Conservation (phyloP, 2,797 vertebrate species). For the Hoplostethus mediterraneus region DNA sequence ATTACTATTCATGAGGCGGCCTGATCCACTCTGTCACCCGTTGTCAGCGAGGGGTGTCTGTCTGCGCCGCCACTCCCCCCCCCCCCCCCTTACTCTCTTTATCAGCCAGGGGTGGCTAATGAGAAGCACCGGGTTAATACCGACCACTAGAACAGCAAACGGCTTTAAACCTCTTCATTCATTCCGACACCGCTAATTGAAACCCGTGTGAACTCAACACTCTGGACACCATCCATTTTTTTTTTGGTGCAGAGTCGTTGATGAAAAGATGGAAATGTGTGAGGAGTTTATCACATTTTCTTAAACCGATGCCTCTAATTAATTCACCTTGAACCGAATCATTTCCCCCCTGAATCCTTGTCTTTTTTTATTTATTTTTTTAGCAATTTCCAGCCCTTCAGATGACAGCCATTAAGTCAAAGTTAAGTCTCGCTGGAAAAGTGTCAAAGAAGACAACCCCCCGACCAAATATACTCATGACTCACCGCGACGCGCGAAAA, state of each 20-base stretch:
- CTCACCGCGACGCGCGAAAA: conserved; percentile 46
- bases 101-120: conserved; percentile 84
- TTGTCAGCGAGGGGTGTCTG: conserved; percentile 81
- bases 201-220: conserved; percentile 74
- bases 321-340: conserved; percentile 59
- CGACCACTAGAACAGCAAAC: conserved; percentile 77
- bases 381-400: conserved; percentile 21
- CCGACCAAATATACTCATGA: conserved; percentile 49
- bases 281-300: conserved; percentile 47
- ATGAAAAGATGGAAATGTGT: conserved; percentile 39
- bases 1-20: conserved; percentile 85
- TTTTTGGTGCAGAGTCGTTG: conserved; percentile 51
- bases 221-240: conserved; percentile 76
- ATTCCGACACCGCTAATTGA: conserved; percentile 82
- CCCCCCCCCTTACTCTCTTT: conserved; percentile 77
- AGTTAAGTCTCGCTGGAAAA: conserved; percentile 55
- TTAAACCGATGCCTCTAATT: conserved; percentile 48
- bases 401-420: conserved; percentile 46
- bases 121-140: conserved; percentile 85
- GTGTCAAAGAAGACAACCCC: conserved; percentile 56
- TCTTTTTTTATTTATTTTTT: neutral
- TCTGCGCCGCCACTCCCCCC: conserved; percentile 70
- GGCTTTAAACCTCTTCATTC: conserved; percentile 84
- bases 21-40: conserved; percentile 82
- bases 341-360: conserved; percentile 26